Percentiles rank a stretch among this genome's conserved stretches.
These are phyloP conservation scores for Ptychodera flava DNA, from an alignment of 35 echinoderm and acorn worm species.

Conservation along the genomic window DNA sequence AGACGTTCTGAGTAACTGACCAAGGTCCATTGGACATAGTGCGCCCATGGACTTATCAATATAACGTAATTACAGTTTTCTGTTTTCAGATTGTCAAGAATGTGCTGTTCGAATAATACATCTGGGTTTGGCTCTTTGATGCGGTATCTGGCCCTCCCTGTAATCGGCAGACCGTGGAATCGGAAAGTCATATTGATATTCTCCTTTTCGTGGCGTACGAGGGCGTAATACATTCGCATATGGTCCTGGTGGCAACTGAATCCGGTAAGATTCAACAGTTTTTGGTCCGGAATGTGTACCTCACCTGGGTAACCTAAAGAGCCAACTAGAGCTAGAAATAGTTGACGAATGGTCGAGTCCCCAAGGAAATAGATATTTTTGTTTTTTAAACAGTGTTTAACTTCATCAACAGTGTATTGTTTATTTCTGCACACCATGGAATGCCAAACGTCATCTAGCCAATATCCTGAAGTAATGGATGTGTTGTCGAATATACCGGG, in stretches of 20 bases:
- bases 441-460: conserved; percentile 16
- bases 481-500: background rate
- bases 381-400: background rate
- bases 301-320: background rate
- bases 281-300: background rate
- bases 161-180: background rate
- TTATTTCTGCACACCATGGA: conserved; percentile 16
- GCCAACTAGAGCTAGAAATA: background rate
- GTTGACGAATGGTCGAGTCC: conserved; percentile 5
- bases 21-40: conserved; percentile 37
- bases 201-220: background rate
- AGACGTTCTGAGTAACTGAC: conserved; percentile 12
- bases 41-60: conserved; percentile 47
- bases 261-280: background rate
- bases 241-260: background rate
- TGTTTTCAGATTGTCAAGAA: background rate
- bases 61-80: conserved; percentile 3
- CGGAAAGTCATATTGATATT: background rate
- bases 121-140: background rate
- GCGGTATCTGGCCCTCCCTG: background rate
- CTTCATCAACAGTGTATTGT: background rate
- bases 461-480: conserved; percentile 11
- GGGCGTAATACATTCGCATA: background rate
- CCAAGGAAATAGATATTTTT: background rate
- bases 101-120: background rate